These are phyloP conservation scores for Gymnarchus niloticus DNA, from an alignment of 2,113 vertebrate genomes.

Conservation along the genomic window DNA sequence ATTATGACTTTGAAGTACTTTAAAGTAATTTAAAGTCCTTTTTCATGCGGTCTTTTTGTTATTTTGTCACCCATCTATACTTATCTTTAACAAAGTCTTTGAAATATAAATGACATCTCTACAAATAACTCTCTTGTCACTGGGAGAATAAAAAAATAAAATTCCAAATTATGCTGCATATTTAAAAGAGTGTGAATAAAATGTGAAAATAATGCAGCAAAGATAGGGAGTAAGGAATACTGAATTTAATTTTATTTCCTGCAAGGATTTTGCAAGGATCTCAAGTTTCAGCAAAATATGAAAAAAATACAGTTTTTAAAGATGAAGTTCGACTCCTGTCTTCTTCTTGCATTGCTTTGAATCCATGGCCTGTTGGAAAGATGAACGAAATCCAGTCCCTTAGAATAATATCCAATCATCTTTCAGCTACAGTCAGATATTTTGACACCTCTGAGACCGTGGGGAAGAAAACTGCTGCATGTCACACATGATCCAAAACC, in stretches of 20 bases:
- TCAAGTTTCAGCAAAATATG: not conserved
- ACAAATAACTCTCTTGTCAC: not conserved
- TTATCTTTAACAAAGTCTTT: not conserved
- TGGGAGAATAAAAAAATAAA: not conserved
- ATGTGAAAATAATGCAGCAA: not conserved
- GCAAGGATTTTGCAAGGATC: not conserved
- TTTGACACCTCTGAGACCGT: not conserved
- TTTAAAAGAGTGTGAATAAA: not conserved
- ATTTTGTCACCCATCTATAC: not conserved
- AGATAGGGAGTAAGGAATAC: not conserved
- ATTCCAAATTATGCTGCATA: not conserved
- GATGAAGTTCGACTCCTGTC: not conserved
- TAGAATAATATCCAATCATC: not conserved
- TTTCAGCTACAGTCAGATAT: not conserved
- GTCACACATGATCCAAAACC: not conserved
- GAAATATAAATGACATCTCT: not conserved
- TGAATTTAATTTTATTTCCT: not conserved
- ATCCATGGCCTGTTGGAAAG: not conserved
- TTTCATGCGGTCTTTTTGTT: not conserved
- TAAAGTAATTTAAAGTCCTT: not conserved
- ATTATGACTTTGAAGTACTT: not conserved
- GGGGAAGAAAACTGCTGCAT: not conserved
- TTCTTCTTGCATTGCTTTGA: not conserved
- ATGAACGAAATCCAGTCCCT: conserved; percentile 2
- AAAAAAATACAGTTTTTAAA: not conserved